A percentile compares a stretch with the other conserved stretches of the same genome.
These are phyloP conservation scores for Perca fluviatilis DNA, from an alignment of 2,113 vertebrate genomes.

Conservation along the genomic window DNA sequence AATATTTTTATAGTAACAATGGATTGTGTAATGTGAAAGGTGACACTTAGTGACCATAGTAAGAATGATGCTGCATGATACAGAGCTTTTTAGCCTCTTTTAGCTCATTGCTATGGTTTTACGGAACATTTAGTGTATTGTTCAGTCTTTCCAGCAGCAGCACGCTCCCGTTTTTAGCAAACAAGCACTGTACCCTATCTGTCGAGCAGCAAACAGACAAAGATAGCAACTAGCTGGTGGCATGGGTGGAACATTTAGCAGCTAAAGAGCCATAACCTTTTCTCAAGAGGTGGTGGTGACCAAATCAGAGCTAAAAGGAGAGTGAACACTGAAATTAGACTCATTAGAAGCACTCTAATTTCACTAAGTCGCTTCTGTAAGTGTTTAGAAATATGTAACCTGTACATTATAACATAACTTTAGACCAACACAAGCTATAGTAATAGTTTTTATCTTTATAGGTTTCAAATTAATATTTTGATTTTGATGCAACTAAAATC, in stretches of 20 bases:
- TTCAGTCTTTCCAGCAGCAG: neutral
- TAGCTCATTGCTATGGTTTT: conserved; percentile 23
- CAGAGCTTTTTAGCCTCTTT: conserved; percentile 21
- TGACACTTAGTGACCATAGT: neutral
- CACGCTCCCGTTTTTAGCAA: neutral
- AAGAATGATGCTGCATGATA: conserved; percentile 7
- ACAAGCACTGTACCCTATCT: neutral
- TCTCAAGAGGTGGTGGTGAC: neutral
- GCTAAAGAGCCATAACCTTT: neutral
- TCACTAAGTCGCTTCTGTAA: neutral
- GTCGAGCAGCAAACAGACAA: neutral
- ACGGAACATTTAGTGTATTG: neutral
- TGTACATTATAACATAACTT: neutral
- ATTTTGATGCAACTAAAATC: neutral
- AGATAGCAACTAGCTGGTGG: neutral
- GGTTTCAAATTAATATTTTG: neutral
- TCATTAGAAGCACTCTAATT: neutral
- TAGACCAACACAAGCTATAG: neutral
- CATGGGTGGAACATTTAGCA: conserved; percentile 1
- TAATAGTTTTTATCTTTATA: neutral
- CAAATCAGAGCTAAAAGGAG: neutral
- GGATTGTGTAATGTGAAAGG: neutral
- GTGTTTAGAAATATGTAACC: neutral
- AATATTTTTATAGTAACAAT: neutral
- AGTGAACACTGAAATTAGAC: neutral